Evolutionary conservation across 1,140 invertebrate species (phyloP), one percentile per base, ranked within the genome.

Genomic region (Heliconius himera): DNA sequence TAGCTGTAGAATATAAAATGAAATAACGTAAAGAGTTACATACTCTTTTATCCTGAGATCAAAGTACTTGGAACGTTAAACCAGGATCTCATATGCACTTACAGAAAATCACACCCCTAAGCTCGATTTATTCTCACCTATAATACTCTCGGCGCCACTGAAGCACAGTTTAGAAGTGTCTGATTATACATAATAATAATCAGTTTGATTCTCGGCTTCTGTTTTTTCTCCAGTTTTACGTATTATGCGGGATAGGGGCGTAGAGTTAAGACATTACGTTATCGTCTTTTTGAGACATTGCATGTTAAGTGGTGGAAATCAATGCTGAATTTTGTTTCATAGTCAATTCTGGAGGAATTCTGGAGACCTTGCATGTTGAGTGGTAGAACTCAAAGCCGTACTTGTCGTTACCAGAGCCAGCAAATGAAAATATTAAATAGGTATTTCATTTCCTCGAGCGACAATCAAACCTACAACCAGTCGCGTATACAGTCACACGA

Each of bases 21-120:
- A 56, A 56, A 56, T 56, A 56, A 56, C 54, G 54, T 56, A 22
- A 56, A 56, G n/a, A 56, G 54, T 56, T 56, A 56, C 54, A 56
- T 56, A 56, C n/a, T 56, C 54, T 11, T 22, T 56, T 56, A 56
- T 56, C 54, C 54, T 22, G 54, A 56, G 54, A 56, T 56, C 54
- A 56, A 56, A 56, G 54, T 22, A 56, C 54, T 56, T 22, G 54
- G 54, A 22, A 56, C 54, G 54, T 56, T 56, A 56, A 56, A 56
- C 54, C 54, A 56, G 9, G 54, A 56, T 56, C 54, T 56, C 54
- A 56, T 56, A 56, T 56, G 54, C 54, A 56, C 54, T 56, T 56
- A 56, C 20, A 56, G 54, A 56, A 56, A 56, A 56, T 56, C 54
- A 56, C 54, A 56, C 54, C 54, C 54, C 8, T 56, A 56, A 56